phyloP scores from a whole-genome alignment of 2,888 invertebrate species.

The Cryptophagus acutangulus region DNA sequence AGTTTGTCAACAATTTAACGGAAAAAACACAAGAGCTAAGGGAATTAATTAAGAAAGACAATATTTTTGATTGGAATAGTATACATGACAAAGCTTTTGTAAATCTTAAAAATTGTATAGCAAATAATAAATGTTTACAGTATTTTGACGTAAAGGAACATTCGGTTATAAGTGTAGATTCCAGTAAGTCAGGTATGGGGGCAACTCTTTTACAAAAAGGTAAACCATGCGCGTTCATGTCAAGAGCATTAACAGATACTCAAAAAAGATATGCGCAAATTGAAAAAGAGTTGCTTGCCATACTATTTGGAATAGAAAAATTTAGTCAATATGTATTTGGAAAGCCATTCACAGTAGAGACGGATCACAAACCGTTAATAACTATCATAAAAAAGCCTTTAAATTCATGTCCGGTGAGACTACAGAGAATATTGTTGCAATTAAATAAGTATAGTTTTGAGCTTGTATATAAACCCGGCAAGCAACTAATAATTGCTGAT shows the following conservation, averaged over 20 bases:
- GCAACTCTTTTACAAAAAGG: conserved; percentile 14
- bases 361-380: conserved; percentile 21
- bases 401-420: conserved; percentile 13
- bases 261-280: conserved; percentile 13
- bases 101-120: conserved; percentile 11
- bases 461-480: conserved; percentile 17
- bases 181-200: conserved; percentile 12
- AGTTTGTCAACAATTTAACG: conserved; percentile 16
- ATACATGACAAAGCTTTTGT: conserved; percentile 10
- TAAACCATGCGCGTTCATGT: conserved; percentile 5
- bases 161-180: conserved; percentile 12
- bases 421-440: conserved; percentile 16
- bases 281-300: conserved; percentile 8
- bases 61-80: conserved; percentile 7
- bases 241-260: conserved; percentile 10
- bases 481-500: conserved; percentile 19
- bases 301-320: conserved; percentile 6
- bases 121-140: conserved; percentile 6
- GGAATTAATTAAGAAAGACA: conserved; percentile 9
- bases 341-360: conserved; percentile 18
- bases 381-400: conserved; percentile 16
- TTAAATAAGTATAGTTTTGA: conserved; percentile 16
- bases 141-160: conserved; percentile 11
- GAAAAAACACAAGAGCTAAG: conserved; percentile 6
- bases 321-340: conserved; percentile 10